Base-by-base conservation (phyloP, 2,888 invertebrate species). In the Aelia acuminata region DNA sequence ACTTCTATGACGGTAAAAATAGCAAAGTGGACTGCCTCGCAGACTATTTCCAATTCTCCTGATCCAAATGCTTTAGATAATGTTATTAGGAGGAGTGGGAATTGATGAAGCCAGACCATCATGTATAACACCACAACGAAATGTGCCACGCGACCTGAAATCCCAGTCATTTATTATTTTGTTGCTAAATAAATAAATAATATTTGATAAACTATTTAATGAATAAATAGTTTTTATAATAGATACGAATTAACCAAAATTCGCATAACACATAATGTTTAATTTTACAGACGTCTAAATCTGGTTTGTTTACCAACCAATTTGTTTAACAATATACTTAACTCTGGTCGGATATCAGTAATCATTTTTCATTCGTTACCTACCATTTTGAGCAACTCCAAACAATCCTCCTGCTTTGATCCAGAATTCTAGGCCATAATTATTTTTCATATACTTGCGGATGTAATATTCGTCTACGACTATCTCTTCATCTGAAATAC, bases 391-490 rank as follows among this genome's bases (percentile, higher is more conserved):
- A n/a, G 13, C 3, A 47, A 22, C n/a, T n/a, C 7, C 1, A 8
- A n/a, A 80, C 5, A 80, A 1, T 18, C 80, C 80, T n/a, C 80
- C 80, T 22, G 43, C 43, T n/a, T 47, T 43, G 43, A 80, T 13
- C 80, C 80, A 80, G 22, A 80, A 80, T 35, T 22, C 39, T 80
- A 80, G n/a, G 43, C 43, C 80, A 47, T 43, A 80, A 80, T 47
- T 80, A 4, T 47, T 3, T 35, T 80, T 10, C 35, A 80, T 18
- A 47, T 7, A 39, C n/a, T 39, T n/a, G 1, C 20, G 7, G 15
- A 39, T 43, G 43, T 80, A 47, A 47, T 43, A n/a, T 43, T 80
- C 80, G 7, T 80, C 43, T 43, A 35, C 80, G 7, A n/a, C 18
- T 5, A 53, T 4, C n/a, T 80, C n/a, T 3, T 43, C 35, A 4